These are phyloP conservation scores for Lanius collurio DNA, from an alignment of 2,113 vertebrate genomes.

Conservation along the genomic window DNA sequence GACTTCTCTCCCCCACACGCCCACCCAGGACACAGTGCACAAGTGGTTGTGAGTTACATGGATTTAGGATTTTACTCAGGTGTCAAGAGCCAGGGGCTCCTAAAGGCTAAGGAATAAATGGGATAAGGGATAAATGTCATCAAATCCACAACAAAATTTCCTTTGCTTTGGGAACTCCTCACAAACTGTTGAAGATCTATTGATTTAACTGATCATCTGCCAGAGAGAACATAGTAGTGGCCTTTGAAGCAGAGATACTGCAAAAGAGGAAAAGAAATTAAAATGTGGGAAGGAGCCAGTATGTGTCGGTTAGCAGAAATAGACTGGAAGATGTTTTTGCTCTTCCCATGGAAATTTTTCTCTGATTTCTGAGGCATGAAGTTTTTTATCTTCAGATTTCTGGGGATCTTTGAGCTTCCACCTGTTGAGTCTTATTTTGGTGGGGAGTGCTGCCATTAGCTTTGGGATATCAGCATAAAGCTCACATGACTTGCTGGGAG, in stretches of 20 bases:
- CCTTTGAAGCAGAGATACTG: background rate
- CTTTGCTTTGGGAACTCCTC: background rate
- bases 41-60: background rate
- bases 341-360: background rate
- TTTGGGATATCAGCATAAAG: background rate
- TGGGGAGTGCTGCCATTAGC: background rate
- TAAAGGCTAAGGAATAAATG: background rate
- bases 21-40: background rate
- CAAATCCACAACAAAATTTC: background rate
- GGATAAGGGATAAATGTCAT: background rate
- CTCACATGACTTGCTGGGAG: background rate
- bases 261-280: background rate
- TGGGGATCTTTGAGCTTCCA: background rate
- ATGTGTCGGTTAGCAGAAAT: background rate
- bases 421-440: background rate
- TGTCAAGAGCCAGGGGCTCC: background rate
- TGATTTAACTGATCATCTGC: background rate
- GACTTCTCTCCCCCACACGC: background rate
- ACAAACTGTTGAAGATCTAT: background rate
- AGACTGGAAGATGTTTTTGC: background rate
- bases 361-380: background rate
- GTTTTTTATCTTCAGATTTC: background rate
- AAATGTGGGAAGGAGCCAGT: background rate
- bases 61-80: background rate
- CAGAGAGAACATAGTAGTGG: rapidly evolving